These are phyloP conservation scores for Phycodurus eques DNA, from an alignment of 2,113 vertebrate species.

Conservation along the genomic window DNA sequence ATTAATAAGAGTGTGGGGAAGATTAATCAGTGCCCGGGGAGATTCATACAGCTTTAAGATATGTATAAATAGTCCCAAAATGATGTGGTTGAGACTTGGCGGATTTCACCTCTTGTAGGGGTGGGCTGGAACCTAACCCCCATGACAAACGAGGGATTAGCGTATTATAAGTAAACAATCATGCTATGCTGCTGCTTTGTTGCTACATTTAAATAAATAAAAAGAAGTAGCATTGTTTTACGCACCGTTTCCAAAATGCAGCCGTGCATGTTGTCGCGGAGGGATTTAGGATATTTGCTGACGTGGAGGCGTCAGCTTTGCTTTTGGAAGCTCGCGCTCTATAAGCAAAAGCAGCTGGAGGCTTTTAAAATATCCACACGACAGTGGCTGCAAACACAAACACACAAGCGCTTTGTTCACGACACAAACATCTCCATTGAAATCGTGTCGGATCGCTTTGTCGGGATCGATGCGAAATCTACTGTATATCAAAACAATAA, in stretches of 20 bases:
- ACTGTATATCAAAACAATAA: background rate
- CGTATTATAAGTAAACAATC: background rate
- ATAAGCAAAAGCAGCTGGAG: slow-evolving; percentile 17
- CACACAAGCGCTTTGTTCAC: background rate
- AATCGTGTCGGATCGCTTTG: background rate
- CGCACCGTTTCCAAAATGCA: background rate
- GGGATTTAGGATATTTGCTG: background rate
- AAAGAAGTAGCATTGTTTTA: background rate
- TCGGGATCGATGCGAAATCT: background rate
- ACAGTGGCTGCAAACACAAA: background rate
- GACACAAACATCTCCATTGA: slow-evolving; percentile 4
- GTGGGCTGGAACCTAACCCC: too few species aligned
- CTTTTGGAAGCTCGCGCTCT: background rate
- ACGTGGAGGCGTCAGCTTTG: slow-evolving; percentile 1
- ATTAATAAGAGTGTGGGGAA: too few species aligned
- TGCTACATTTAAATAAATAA: background rate
- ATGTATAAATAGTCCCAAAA: too few species aligned
- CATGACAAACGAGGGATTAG: too few species aligned
- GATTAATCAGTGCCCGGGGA: too few species aligned
- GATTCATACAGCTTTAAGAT: too few species aligned
- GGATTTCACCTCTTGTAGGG: too few species aligned
- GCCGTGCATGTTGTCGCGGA: background rate
- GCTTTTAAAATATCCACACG: slow-evolving; percentile 27
- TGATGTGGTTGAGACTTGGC: too few species aligned
- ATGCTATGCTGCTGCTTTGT: background rate